Evolutionary conservation across 23 tunicate species (phyloP).

Genomic region (Trididemnum nubilum): DNA sequence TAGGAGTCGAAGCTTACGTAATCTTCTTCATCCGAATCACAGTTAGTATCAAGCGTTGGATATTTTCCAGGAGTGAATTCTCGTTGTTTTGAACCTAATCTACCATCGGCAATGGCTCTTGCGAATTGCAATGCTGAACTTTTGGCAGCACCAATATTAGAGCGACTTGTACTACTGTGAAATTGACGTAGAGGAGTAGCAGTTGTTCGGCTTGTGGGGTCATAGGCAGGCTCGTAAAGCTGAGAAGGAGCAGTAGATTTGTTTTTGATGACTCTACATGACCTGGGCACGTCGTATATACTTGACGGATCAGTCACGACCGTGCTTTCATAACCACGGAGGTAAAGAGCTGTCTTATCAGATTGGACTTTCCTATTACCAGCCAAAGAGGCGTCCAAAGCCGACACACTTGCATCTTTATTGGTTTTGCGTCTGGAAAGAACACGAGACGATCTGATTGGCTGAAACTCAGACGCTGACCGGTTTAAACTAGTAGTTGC

Average conservation of each 20-base stretch:
- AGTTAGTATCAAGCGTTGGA: not conserved
- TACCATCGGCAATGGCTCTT: conserved; percentile 28
- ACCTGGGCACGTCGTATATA: not conserved
- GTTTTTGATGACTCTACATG: not conserved
- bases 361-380: no score
- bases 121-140: conserved; percentile 22
- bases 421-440: no score
- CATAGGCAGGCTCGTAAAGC: not conserved
- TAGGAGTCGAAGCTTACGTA: conserved; percentile 58
- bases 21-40: conserved; percentile 67
- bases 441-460: no score
- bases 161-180: no score
- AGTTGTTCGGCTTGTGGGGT: not conserved
- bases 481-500: no score
- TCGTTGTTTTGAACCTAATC: not conserved
- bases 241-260: not conserved
- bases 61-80: not conserved
- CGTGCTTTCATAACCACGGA: not conserved
- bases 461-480: no score
- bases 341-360: no score
- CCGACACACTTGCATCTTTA: no score
- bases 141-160: not conserved
- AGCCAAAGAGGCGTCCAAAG: no score
- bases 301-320: not conserved
- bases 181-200: no score